phyloP scores from a whole-genome alignment of 2,113 vertebrate species.

The Cyprinodon variegatus region DNA sequence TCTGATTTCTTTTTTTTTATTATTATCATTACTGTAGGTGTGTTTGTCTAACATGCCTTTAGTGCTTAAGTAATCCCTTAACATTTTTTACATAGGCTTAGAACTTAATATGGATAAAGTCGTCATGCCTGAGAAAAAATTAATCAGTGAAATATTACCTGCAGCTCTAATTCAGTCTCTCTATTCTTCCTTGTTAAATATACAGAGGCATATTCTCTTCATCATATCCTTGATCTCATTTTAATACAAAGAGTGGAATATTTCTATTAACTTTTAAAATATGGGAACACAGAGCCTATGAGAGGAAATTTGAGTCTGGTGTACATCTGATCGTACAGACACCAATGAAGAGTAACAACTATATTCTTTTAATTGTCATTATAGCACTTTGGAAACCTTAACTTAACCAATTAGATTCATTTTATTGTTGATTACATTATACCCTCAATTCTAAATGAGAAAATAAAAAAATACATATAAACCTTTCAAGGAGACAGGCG shows the following conservation, averaged over 20 bases:
- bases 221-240: background rate
- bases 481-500: background rate
- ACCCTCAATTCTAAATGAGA: background rate
- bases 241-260: background rate
- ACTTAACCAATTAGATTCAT: background rate
- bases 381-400: background rate
- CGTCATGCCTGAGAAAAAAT: background rate
- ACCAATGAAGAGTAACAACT: background rate
- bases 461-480: background rate
- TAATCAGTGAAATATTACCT: background rate
- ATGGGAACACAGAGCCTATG: background rate
- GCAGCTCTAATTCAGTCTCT: background rate
- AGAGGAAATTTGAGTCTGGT: background rate
- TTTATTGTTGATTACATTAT: background rate
- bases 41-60: background rate
- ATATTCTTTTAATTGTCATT: background rate
- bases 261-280: background rate
- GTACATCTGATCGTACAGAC: background rate
- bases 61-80: background rate
- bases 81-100: background rate
- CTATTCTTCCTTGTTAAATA: constrained; percentile 1
- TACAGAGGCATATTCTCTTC: background rate
- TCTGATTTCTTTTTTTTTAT: background rate
- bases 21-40: background rate
- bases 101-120: background rate